These are phyloP conservation scores for Atopsyche davidsoni DNA, from an alignment of 1,140 invertebrate genomes.

Conservation along the genomic window DNA sequence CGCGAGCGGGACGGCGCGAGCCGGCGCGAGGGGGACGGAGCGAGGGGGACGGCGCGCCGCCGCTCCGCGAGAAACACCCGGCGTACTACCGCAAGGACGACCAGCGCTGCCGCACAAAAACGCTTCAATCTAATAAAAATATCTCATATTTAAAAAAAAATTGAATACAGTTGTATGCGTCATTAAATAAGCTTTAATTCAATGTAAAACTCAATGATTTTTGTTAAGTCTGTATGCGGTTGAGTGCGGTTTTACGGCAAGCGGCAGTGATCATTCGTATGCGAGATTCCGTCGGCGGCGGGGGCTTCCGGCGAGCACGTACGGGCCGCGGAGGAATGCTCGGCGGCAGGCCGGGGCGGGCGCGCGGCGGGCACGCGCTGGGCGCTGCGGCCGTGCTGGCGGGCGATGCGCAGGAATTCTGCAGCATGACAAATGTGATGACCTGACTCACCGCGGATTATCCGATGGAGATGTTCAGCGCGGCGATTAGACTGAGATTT, in stretches of 20 bases:
- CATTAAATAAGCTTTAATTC: not conserved
- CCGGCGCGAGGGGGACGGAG: too few relatives aligned
- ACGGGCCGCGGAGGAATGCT: too few relatives aligned
- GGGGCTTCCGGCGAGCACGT: not conserved
- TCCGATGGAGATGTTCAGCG: too few relatives aligned
- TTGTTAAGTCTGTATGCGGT: not conserved
- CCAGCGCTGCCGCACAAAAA: too few relatives aligned
- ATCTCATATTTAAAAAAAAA: too few relatives aligned
- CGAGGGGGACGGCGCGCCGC: not conserved
- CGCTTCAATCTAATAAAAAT: too few relatives aligned
- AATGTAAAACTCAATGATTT: not conserved
- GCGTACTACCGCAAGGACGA: slow-evolving; percentile 3
- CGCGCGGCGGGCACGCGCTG: not conserved
- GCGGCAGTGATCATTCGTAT: not conserved
- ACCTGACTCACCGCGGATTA: too few relatives aligned
- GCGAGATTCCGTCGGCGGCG: not conserved
- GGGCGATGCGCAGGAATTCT: not conserved
- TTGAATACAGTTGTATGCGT: not conserved
- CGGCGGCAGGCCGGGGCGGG: not conserved
- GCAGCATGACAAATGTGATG: slow-evolving; percentile 3
- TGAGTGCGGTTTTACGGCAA: not conserved
- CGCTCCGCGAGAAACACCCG: not conserved
- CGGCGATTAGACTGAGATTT: too few relatives aligned
- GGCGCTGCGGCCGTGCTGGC: not conserved
- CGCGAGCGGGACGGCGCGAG: not conserved